Conservation (phyloP, 2,888 invertebrate genomes). For the Apamea monoglypha region DNA sequence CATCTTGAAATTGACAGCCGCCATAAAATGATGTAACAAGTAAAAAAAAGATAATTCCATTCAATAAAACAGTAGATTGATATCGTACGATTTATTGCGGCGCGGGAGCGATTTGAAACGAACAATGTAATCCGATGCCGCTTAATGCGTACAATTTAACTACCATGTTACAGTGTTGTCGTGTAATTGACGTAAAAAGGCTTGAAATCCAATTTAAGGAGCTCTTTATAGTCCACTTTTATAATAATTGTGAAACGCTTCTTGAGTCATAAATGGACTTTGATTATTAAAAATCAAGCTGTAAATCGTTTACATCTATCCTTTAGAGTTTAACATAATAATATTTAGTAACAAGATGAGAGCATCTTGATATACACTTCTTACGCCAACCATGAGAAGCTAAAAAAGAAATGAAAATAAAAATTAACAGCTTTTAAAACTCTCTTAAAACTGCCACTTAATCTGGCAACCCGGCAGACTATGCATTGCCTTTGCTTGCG, state of each 20-base stretch:
- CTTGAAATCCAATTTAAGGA: conserved; percentile 44
- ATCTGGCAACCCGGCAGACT: conserved; percentile 55
- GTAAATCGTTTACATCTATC: conserved; percentile 13
- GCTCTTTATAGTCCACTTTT: conserved; percentile 21
- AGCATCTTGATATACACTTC: neutral
- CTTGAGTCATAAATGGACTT: conserved; percentile 7
- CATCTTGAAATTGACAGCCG: conserved; percentile 57
- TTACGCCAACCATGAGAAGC: neutral
- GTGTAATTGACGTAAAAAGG: conserved; percentile 46
- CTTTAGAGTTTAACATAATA: neutral
- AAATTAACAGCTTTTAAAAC: conserved; percentile 22
- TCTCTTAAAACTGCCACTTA: conserved; percentile 32
- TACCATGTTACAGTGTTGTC: conserved; percentile 45
- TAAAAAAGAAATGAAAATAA: conserved; percentile 2
- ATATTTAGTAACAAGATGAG: neutral
- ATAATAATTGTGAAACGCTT: conserved; percentile 40
- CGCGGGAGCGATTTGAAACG: conserved; percentile 46
- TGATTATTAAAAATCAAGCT: conserved; percentile 22
- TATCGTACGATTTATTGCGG: conserved; percentile 69
- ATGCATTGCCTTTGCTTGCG: conserved; percentile 55
- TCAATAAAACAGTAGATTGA: conserved; percentile 71
- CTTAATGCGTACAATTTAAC: conserved; percentile 65
- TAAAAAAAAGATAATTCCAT: conserved; percentile 66
- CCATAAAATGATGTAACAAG: conserved; percentile 62
- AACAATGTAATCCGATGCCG: conserved; percentile 62